Evolutionary conservation across 2,797 vertebrate species (phyloP).

Genomic region (Semaprochilodus insignis): DNA sequence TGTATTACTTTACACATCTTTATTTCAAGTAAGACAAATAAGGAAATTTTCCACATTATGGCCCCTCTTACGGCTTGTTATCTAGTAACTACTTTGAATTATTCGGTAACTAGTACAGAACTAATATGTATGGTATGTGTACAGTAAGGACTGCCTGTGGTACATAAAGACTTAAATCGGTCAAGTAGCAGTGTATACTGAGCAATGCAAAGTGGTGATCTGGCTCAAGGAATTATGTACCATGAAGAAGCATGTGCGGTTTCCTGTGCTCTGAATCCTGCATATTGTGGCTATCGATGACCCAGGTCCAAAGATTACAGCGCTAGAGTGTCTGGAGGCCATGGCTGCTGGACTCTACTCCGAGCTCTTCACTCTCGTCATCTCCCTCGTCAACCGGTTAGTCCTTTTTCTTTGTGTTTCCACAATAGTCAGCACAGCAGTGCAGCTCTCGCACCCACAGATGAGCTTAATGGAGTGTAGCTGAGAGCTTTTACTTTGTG

Average conservation of each 20-base stretch:
- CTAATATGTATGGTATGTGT: no score
- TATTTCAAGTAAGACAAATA: no score
- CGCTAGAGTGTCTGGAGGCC: slow-evolving; percentile 94
- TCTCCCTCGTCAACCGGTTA: slow-evolving; percentile 94
- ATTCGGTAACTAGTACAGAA: no score
- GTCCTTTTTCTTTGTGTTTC: neutral
- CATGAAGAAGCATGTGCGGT: neutral
- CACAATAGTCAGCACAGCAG: neutral
- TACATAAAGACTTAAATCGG: no score
- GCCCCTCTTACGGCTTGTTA: no score
- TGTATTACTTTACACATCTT: no score
- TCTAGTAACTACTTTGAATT: no score
- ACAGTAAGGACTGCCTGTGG: neutral
- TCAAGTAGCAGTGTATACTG: neutral
- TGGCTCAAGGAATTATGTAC: neutral
- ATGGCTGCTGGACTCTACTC: slow-evolving; percentile 93
- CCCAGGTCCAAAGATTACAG: slow-evolving; percentile 88
- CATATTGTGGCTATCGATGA: neutral
- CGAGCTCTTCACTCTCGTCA: slow-evolving; percentile 92
- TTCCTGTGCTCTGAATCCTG: neutral
- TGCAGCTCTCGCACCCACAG: neutral
- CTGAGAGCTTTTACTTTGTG: slow-evolving; percentile 9
- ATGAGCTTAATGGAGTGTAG: slow-evolving; percentile 34
- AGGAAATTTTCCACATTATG: no score
- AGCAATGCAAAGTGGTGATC: neutral